These are phyloP conservation scores for Pteruthius melanotis DNA, from an alignment of 2,113 vertebrate genomes.

Conservation along the genomic window DNA sequence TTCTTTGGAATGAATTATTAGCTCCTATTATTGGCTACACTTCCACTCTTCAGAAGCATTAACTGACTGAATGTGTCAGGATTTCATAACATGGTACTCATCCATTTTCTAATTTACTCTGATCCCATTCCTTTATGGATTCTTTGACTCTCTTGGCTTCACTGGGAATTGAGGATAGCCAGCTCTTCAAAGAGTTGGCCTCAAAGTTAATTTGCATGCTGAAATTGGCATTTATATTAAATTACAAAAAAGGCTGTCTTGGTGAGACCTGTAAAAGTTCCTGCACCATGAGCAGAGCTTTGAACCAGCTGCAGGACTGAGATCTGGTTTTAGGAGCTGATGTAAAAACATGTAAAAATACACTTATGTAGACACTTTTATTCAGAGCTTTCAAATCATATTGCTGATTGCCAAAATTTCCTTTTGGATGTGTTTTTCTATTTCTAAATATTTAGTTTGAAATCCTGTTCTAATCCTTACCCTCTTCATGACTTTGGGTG, in stretches of 20 bases:
- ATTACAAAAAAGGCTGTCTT: background rate
- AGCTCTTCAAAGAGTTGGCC: background rate
- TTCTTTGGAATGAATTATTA: background rate
- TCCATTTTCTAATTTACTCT: background rate
- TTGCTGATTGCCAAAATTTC: background rate
- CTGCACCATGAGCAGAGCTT: background rate
- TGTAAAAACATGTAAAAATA: background rate
- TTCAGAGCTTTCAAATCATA: background rate
- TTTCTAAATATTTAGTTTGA: background rate
- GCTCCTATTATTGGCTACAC: background rate
- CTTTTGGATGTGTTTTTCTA: background rate
- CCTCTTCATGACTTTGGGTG: background rate
- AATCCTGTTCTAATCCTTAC: background rate
- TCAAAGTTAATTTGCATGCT: background rate
- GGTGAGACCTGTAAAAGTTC: background rate
- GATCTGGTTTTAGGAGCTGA: background rate
- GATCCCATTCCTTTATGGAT: background rate
- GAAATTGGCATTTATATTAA: background rate
- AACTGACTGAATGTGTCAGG: background rate
- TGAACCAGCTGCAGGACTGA: background rate
- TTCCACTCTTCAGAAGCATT: background rate
- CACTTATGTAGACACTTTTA: background rate
- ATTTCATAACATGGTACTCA: background rate
- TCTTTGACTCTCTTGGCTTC: background rate
- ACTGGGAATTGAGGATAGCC: background rate